Conservation (phyloP, 2,113 vertebrate species). For the Lycocorax pyrrhopterus region DNA sequence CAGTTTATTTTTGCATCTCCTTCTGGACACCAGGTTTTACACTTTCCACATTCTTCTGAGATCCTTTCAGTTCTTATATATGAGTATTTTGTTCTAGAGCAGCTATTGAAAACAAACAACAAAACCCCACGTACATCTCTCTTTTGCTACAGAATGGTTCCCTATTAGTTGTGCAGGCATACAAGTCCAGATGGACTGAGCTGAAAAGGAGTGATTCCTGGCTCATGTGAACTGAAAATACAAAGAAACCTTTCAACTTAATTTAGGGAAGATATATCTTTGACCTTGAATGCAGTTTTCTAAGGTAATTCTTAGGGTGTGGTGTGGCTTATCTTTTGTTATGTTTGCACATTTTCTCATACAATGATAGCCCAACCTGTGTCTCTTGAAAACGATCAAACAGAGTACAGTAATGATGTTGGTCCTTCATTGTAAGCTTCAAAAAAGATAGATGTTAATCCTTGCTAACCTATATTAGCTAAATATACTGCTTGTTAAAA, state of each 20-base stretch:
- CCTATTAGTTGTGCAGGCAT: background rate
- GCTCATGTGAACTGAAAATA: background rate
- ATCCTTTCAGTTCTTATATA: background rate
- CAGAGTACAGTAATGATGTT: background rate
- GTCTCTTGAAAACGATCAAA: background rate
- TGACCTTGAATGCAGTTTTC: background rate
- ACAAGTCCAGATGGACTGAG: background rate
- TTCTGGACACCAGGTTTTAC: background rate
- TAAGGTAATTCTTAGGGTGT: background rate
- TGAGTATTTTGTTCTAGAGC: background rate
- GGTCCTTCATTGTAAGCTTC: background rate
- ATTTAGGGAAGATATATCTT: background rate
- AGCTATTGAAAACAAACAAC: background rate
- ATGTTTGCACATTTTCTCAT: background rate
- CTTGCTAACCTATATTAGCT: background rate
- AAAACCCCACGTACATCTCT: background rate
- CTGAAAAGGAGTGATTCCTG: background rate
- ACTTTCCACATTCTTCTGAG: background rate
- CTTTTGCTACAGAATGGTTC: background rate
- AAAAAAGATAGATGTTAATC: background rate
- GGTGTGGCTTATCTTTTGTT: background rate
- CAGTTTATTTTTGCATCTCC: background rate
- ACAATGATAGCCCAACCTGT: background rate
- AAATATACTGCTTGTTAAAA: background rate
- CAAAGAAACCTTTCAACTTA: background rate